Conservation (phyloP, 2,888 invertebrate species). For the Andrena trimmerana region DNA sequence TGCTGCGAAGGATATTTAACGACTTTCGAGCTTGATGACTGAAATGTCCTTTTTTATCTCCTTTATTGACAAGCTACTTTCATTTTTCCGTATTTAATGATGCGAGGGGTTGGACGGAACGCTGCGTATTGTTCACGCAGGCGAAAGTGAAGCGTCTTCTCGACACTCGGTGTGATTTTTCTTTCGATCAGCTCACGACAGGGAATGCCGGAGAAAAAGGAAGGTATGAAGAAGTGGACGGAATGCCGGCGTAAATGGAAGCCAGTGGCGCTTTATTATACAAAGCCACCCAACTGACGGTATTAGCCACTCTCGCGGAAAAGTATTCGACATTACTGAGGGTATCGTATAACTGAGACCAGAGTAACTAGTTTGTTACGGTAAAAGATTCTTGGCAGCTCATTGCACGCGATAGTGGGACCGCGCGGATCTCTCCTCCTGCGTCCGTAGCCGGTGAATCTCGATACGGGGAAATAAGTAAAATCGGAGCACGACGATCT, state of each 20-base stretch:
- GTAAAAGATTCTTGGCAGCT: conserved; percentile 71
- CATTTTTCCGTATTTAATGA: no score
- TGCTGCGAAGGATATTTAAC: no score
- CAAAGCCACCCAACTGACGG: conserved; percentile 54
- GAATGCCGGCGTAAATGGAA: conserved; percentile 47
- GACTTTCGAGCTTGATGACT: no score
- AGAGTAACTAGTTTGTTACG: conserved; percentile 71
- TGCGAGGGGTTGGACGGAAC: neutral
- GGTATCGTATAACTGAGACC: conserved; percentile 67
- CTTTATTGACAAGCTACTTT: no score
- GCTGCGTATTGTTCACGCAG: neutral
- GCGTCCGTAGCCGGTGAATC: conserved; percentile 46
- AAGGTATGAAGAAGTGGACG: conserved; percentile 27
- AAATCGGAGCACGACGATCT: conserved; percentile 39
- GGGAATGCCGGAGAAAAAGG: conserved; percentile 7
- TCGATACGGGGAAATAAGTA: conserved; percentile 54
- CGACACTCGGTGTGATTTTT: neutral
- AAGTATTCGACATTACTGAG: conserved; percentile 64
- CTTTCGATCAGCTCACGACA: neutral
- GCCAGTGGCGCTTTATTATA: conserved; percentile 53
- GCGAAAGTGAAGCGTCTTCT: conserved; percentile 11
- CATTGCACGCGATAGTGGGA: conserved; percentile 63
- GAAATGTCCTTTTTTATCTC: no score
- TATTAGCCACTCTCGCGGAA: conserved; percentile 59
- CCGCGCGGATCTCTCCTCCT: conserved; percentile 39